phyloP scores from a whole-genome alignment of 2,113 vertebrate species.

The Plotosus lineatus region DNA sequence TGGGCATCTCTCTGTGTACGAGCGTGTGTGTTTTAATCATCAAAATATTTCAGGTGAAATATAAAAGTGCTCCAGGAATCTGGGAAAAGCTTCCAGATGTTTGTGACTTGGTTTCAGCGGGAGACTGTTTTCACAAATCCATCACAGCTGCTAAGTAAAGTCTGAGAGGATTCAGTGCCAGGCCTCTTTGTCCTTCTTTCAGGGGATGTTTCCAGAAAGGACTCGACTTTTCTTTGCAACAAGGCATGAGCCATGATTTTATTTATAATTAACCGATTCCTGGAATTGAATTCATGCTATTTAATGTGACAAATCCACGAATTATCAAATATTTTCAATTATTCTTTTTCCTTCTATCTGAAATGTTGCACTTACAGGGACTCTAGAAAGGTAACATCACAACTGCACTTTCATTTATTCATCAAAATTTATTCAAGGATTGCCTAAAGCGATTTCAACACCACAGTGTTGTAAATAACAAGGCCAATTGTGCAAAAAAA shows the following conservation, averaged over 20 bases:
- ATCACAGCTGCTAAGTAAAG: constrained; percentile 62
- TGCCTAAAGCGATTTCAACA: too few species aligned
- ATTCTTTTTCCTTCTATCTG: too few species aligned
- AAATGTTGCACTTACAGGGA: too few species aligned
- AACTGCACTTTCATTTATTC: neutral
- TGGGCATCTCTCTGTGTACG: neutral
- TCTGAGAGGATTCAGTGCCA: constrained; percentile 50
- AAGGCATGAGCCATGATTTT: too few species aligned
- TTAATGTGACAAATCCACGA: neutral
- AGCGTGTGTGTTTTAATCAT: constrained; percentile 60
- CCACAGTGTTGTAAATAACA: too few species aligned
- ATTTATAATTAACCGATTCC: neutral
- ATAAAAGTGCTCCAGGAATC: constrained; percentile 58
- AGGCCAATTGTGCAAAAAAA: too few species aligned
- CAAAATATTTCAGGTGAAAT: constrained; percentile 68
- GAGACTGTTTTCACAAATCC: constrained; percentile 63
- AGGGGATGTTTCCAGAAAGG: too few species aligned
- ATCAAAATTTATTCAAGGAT: too few species aligned
- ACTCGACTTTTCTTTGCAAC: too few species aligned
- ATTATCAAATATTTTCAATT: neutral
- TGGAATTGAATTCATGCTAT: neutral
- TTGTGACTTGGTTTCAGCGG: constrained; percentile 64
- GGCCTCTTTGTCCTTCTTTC: neutral
- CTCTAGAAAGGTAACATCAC: too few species aligned
- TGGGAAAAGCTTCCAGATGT: constrained; percentile 72